A percentile compares a stretch with the other conserved stretches of the same genome.
These are phyloP conservation scores for Tiliacea aurago DNA, from an alignment of 2,888 invertebrate genomes.

Conservation along the genomic window DNA sequence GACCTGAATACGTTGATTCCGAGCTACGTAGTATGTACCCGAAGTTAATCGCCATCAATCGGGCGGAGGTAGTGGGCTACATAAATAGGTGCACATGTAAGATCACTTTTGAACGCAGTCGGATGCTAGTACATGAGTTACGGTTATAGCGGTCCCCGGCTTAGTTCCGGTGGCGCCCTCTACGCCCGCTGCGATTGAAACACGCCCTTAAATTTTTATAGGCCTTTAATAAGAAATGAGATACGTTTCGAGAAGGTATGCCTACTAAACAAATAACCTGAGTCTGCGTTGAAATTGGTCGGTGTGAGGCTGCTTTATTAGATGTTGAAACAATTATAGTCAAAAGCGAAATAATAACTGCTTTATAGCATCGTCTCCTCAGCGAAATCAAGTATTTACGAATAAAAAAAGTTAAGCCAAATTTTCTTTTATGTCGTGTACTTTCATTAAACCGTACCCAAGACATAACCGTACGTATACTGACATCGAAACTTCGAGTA, in stretches of 20 bases:
- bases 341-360: background rate
- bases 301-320: constrained; percentile 21
- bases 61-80: constrained; percentile 63
- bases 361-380: background rate
- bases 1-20: constrained; percentile 63
- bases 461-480: background rate
- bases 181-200: constrained; percentile 76
- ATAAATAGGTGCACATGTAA: constrained; percentile 80
- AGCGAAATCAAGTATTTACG: background rate
- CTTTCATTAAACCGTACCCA: background rate
- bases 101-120: constrained; percentile 77
- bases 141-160: constrained; percentile 77
- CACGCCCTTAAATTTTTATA: constrained; percentile 64
- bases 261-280: constrained; percentile 50
- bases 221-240: constrained; percentile 68
- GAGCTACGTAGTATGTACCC: constrained; percentile 59
- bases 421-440: no score
- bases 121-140: constrained; percentile 79
- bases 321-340: background rate
- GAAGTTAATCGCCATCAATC: constrained; percentile 79
- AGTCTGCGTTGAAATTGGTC: constrained; percentile 38
- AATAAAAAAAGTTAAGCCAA: background rate
- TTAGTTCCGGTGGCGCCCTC: constrained; percentile 75
- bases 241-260: constrained; percentile 47
- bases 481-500: constrained; percentile 26